Conservation (phyloP, 2,888 invertebrate species). For the Tipula vernalis region DNA sequence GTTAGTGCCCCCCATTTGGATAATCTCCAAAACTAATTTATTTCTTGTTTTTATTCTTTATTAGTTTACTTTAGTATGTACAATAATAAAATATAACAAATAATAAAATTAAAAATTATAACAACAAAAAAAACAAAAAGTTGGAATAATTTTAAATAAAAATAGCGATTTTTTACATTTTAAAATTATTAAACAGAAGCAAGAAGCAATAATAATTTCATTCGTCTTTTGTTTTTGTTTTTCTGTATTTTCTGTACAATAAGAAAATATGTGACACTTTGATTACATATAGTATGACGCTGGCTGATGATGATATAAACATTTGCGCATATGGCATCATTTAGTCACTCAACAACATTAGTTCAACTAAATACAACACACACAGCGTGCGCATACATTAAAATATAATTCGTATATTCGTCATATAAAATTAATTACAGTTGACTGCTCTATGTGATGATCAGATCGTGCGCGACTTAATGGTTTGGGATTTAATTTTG, state of each 20-base stretch:
- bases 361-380: neutral
- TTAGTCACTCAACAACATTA: neutral
- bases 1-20: neutral
- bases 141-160: neutral
- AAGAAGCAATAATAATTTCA: neutral
- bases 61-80: neutral
- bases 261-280: neutral
- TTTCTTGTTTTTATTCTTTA: neutral
- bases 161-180: neutral
- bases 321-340: slow-evolving; percentile 9
- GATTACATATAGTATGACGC: neutral
- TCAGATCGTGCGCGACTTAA: neutral
- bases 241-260: neutral
- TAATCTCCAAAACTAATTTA: slow-evolving; percentile 6
- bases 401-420: neutral
- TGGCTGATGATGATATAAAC: slow-evolving; percentile 8
- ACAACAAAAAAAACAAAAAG: neutral
- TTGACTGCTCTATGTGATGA: neutral
- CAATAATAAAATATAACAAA: neutral
- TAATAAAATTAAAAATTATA: neutral
- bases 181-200: neutral
- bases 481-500: neutral
- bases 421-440: neutral
- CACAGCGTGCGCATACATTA: neutral
- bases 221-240: neutral